Evolutionary conservation across 2,113 vertebrate species (phyloP).

Genomic region (Muntiacus reevesi): DNA sequence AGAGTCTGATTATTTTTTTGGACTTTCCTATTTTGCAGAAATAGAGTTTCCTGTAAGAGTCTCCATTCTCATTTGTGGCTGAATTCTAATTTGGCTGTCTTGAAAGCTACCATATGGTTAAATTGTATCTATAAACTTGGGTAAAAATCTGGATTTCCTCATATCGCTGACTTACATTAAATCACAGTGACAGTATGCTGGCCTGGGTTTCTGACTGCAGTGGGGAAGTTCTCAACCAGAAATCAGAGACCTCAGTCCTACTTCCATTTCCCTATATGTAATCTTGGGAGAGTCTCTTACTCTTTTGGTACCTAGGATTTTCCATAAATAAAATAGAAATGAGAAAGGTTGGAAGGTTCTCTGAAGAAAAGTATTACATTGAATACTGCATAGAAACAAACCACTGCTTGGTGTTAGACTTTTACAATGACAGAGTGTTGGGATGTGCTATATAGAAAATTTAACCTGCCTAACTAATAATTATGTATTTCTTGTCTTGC

Average conservation of each 20-base stretch:
- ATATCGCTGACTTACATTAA: slow-evolving; percentile 29
- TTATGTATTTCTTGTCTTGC: background rate
- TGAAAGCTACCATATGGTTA: slow-evolving; percentile 60
- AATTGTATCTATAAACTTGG: slow-evolving; percentile 36
- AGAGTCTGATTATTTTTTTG: background rate
- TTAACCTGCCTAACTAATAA: background rate
- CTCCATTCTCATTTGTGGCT: slow-evolving; percentile 24
- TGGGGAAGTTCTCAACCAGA: background rate
- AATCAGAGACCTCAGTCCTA: background rate
- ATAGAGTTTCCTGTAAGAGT: background rate
- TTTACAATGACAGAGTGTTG: background rate
- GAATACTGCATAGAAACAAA: background rate
- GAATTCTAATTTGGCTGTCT: slow-evolving; percentile 27
- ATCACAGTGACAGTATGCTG: slow-evolving; percentile 42
- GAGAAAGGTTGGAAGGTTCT: background rate
- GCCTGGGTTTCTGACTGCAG: background rate
- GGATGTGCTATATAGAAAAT: background rate
- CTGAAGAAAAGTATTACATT: background rate
- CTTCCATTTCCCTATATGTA: background rate
- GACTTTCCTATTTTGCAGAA: slow-evolving; percentile 32
- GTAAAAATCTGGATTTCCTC: slow-evolving; percentile 54
- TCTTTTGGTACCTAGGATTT: background rate
- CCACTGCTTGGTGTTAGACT: background rate
- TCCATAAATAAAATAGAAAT: slow-evolving; percentile 15
- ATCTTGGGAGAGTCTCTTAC: background rate